Base-by-base conservation (phyloP, 2,113 vertebrate species). In the Hyperoodon ampullatus region DNA sequence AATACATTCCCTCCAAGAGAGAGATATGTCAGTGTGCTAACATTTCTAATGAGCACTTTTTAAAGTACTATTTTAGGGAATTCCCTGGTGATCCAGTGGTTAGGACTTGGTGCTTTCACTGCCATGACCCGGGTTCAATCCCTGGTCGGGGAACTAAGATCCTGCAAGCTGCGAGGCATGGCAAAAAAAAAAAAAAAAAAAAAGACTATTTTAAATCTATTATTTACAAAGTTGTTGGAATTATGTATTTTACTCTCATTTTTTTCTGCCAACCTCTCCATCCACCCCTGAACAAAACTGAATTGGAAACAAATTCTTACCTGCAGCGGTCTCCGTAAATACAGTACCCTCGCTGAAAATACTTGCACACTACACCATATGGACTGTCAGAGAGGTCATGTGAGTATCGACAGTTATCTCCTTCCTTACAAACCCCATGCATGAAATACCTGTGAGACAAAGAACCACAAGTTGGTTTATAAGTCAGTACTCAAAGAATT, bases 351-450 rank as follows among this genome's bases (percentile, higher is more conserved):
- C 99, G 99, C 98, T 99, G 99, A 88, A 99, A 99, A 98, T 99
- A 99, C 98, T 99, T 99, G 99, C 99, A 99, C 97, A 99, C 99
- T 99, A 99, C 99, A 93, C 99, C 98, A 72, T 99, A 99, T 30
- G 99, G 99, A 98, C 99, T 99, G 98, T 98, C 99, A 93, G 98
- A 99, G 93, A 99, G 99, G 97, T 99, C 99, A 61, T 99, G 99
- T 1, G 99, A 99, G 97, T 99, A 99, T 88, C 99, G 99, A 98
- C 99, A 99, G 99, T 99, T 99, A 88, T 99, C 99, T 92, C 99
- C 99, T 99, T 99, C 99, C 98, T 99, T 99, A 98, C 99, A 99
- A 97, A 99, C 99, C 39, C 99, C 99, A 96, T 99, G 99, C 99
- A 99, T 99, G 98, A 99, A 99, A 96, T 99, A 99, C 92, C 99